Conservation (phyloP, 2,888 invertebrate genomes). For the Timema podura region DNA sequence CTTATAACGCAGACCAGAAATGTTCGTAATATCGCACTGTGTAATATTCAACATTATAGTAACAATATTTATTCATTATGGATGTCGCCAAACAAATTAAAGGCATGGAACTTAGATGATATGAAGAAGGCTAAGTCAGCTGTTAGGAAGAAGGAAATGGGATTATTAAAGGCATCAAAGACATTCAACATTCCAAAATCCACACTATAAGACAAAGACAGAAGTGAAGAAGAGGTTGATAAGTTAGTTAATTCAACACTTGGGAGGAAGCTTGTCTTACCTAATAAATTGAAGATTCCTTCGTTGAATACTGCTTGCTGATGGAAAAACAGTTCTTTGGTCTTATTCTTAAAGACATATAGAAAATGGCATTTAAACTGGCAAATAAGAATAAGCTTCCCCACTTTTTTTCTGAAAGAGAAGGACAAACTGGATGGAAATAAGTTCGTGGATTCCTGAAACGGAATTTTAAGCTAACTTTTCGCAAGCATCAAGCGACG, state of each 20-base stretch:
- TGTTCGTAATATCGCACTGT: neutral
- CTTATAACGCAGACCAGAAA: too few species aligned
- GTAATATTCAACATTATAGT: neutral
- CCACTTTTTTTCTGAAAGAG: neutral
- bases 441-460: neutral
- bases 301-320: neutral
- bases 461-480: neutral
- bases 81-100: neutral
- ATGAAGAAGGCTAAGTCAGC: conserved; percentile 3
- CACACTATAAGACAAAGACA: neutral
- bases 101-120: neutral
- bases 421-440: neutral
- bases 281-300: neutral
- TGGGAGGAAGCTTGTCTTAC: neutral
- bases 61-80: neutral
- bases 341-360: neutral
- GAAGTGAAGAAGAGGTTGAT: conserved; percentile 1
- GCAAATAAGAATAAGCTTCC: neutral
- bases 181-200: neutral
- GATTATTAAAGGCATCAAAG: conserved; percentile 12
- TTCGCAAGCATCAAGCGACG: neutral
- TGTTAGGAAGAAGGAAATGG: neutral
- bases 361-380: neutral
- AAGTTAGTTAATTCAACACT: conserved; percentile 10
- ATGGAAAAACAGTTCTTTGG: conserved; percentile 5